phyloP scores from a whole-genome alignment of 2,888 invertebrate genomes.

The Rotaria sp. region DNA sequence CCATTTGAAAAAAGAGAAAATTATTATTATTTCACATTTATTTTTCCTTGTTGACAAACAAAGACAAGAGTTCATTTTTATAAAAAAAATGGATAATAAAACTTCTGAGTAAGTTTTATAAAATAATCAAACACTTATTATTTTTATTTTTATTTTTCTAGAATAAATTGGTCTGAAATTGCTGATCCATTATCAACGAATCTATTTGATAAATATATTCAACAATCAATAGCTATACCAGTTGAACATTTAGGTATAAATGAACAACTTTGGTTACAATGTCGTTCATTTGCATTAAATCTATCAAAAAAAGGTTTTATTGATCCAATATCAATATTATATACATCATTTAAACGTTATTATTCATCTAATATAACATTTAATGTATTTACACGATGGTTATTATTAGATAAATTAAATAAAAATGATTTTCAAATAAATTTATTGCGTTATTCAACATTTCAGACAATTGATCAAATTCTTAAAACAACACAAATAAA shows the following conservation, averaged over 20 bases:
- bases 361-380: neutral
- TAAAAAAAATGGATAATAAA: neutral
- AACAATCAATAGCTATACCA: neutral
- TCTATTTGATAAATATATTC: neutral
- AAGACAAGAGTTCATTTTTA: neutral
- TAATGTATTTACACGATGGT: neutral
- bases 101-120: neutral
- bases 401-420: neutral
- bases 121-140: neutral
- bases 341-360: neutral
- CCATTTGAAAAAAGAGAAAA: neutral
- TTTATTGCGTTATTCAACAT: neutral
- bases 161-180: neutral
- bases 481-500: neutral
- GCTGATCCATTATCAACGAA: neutral
- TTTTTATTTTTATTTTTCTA: neutral
- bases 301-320: neutral
- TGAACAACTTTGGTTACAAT: neutral
- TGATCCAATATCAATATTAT: constrained; percentile 13
- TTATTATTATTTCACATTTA: neutral
- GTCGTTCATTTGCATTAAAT: neutral
- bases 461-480: neutral
- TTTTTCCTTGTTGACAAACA: neutral
- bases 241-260: neutral
- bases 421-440: neutral